Conservation (phyloP, 1,140 invertebrate species). For the Neoseiulus cucumeris region DNA sequence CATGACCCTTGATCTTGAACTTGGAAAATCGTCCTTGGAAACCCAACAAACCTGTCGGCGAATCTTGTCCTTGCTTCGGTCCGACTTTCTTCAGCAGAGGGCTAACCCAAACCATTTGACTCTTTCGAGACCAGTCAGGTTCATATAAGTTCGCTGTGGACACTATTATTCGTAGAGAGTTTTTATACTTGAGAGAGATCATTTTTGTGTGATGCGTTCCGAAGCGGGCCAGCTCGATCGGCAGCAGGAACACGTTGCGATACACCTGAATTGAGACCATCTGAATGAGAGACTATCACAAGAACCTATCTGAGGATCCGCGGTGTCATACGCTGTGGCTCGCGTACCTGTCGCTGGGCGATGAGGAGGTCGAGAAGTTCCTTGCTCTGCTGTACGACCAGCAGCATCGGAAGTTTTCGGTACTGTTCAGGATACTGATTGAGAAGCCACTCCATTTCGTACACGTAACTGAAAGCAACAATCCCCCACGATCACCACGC, state of each 20-base stretch:
- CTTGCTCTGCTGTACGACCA: not conserved
- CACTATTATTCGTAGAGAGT: constrained; percentile 58
- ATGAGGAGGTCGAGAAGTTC: constrained; percentile 2
- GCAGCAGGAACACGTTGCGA: not conserved
- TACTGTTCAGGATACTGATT: not conserved
- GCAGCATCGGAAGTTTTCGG: not conserved
- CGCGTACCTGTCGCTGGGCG: not conserved
- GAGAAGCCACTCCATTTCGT: not conserved
- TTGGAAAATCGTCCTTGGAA: too few relatives aligned
- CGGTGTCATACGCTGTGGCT: not conserved
- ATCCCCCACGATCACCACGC: too few relatives aligned
- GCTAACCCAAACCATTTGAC: constrained; percentile 75
- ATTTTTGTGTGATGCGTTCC: constrained; percentile 45
- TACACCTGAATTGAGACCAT: not conserved
- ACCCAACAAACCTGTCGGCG: not conserved
- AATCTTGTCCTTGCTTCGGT: constrained; percentile 29
- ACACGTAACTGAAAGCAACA: not conserved
- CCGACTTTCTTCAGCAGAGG: constrained; percentile 58
- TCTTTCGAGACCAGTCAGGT: constrained; percentile 79
- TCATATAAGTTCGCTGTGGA: constrained; percentile 78
- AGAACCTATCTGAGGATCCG: not conserved
- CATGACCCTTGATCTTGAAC: too few relatives aligned
- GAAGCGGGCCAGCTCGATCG: not conserved
- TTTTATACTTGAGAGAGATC: constrained; percentile 58
- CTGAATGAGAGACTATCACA: not conserved